phyloP scores from a whole-genome alignment of 2,113 vertebrate genomes.

The Pangasianodon gigas region DNA sequence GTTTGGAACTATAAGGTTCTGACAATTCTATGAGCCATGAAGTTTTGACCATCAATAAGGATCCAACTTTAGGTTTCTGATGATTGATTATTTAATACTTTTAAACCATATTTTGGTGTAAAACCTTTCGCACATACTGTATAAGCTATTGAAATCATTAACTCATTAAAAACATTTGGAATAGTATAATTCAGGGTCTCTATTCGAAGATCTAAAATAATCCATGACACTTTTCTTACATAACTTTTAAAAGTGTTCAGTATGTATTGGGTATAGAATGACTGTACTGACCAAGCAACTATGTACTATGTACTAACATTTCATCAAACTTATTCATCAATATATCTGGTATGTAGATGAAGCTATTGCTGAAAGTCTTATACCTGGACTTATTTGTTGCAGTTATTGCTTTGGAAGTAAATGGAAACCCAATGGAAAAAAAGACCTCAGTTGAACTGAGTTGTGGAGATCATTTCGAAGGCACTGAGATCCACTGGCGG shows the following conservation, averaged over 20 bases:
- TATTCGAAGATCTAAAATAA: neutral
- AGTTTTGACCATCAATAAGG: no score
- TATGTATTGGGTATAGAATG: neutral
- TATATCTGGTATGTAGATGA: neutral
- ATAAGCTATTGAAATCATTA: neutral
- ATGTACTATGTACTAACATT: no score
- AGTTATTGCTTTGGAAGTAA: slow-evolving; percentile 67
- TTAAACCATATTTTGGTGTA: neutral
- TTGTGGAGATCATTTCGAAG: slow-evolving; percentile 63
- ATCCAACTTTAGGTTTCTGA: neutral
- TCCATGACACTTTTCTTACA: neutral
- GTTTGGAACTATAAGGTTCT: neutral
- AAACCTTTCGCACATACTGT: neutral
- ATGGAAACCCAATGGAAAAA: slow-evolving; percentile 25
- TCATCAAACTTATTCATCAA: neutral
- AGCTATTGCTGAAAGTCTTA: neutral
- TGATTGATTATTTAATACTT: neutral
- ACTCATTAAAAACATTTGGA: neutral
- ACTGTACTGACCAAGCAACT: neutral
- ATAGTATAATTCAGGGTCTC: neutral
- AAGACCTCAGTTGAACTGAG: slow-evolving; percentile 46
- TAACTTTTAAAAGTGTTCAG: neutral
- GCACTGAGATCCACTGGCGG: slow-evolving; percentile 65
- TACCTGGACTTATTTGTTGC: neutral
- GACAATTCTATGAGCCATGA: neutral